Evolutionary conservation across 1,140 invertebrate species (phyloP).

Genomic region (Ceratina calcarata): DNA sequence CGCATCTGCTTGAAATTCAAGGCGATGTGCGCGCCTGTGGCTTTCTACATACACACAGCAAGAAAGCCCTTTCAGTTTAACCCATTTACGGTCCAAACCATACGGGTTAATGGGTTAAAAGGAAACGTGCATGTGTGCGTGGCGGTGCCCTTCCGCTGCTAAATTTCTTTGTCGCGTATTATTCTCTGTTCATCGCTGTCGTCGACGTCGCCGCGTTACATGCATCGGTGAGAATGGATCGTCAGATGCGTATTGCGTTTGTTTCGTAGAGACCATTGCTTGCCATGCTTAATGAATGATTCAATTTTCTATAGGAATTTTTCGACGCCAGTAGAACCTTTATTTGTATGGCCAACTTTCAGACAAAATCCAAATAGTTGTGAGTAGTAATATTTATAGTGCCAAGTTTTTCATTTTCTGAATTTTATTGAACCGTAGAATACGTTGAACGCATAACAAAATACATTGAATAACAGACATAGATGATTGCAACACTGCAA

Average conservation of each 20-base stretch:
- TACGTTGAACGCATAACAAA: no score
- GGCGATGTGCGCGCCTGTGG: constrained; percentile 40
- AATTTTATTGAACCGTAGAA: no score
- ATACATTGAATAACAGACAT: no score
- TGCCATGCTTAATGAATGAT: not conserved
- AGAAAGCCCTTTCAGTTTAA: constrained; percentile 45
- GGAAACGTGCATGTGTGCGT: constrained; percentile 38
- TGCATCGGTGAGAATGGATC: constrained; percentile 15
- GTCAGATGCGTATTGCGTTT: not conserved
- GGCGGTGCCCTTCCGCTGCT: constrained; percentile 41
- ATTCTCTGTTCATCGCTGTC: not conserved
- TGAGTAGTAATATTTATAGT: no score
- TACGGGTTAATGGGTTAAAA: constrained; percentile 63
- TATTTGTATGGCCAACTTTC: not conserved
- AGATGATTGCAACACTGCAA: no score
- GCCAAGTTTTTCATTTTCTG: no score
- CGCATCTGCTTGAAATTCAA: constrained; percentile 63
- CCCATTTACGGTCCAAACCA: constrained; percentile 48
- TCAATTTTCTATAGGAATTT: not conserved
- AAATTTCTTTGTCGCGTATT: constrained; percentile 38
- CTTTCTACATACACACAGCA: not conserved
- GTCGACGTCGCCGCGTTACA: not conserved
- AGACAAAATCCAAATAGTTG: not conserved
- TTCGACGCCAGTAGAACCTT: not conserved
- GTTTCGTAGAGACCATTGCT: not conserved